Percentiles rank a stretch among this genome's conserved stretches.
Conservation (phyloP, 2,797 vertebrate genomes). For the Tenualosa ilisha region DNA sequence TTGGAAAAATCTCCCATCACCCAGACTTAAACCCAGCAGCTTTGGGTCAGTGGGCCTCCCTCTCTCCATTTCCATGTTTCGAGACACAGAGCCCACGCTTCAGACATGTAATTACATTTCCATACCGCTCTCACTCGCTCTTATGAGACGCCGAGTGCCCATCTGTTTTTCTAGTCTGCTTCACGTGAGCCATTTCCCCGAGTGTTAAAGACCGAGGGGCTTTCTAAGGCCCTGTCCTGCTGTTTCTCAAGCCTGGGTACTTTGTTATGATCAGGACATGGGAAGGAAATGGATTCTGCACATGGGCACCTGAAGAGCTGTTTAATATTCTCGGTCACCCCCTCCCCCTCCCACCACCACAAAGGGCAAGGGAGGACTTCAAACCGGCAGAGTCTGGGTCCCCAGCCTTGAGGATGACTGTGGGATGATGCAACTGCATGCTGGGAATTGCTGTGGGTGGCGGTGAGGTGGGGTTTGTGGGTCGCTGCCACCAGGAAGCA, state of each 20-base stretch:
- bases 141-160: background rate
- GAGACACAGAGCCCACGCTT: background rate
- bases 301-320: slow-evolving; percentile 14
- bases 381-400: background rate
- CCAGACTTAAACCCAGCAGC: slow-evolving; percentile 5
- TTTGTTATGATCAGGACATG: background rate
- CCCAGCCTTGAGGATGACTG: background rate
- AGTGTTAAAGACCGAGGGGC: background rate
- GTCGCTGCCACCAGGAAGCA: background rate
- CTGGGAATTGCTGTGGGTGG: background rate
- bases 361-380: background rate
- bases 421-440: slow-evolving; percentile 7
- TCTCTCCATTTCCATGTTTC: background rate
- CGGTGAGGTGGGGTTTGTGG: background rate
- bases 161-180: slow-evolving; percentile 12
- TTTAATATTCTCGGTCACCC: background rate
- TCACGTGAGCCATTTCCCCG: slow-evolving; percentile 1
- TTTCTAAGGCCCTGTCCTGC: background rate
- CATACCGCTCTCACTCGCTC: background rate
- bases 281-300: background rate
- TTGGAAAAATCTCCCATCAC: background rate
- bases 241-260: background rate
- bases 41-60: slow-evolving; percentile 19
- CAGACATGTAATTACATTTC: slow-evolving; percentile 23
- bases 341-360: no score